These are phyloP conservation scores for Leptopilina boulardi DNA, from an alignment of 1,140 invertebrate species.

Conservation along the genomic window DNA sequence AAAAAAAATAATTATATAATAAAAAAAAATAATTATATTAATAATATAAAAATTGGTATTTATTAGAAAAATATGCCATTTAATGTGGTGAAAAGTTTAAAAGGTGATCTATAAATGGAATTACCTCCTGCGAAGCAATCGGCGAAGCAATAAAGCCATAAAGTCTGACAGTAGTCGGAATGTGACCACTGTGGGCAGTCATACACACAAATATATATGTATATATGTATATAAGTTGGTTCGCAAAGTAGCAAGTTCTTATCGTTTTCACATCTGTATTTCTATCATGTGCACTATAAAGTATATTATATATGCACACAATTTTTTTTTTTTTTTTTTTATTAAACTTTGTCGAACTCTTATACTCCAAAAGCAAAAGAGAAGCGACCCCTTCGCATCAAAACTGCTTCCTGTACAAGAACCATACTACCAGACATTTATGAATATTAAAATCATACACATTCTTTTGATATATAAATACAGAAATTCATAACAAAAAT, in stretches of 20 bases:
- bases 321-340: neutral
- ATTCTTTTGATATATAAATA: neutral
- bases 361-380: neutral
- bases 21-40: too few relatives aligned
- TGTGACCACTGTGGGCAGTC: conserved; percentile 17
- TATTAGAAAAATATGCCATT: too few relatives aligned
- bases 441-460: conserved; percentile 14
- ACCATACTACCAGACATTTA: neutral
- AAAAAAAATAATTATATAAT: too few relatives aligned
- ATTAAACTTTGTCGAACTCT: neutral
- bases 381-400: neutral
- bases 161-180: conserved; percentile 21
- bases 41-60: too few relatives aligned
- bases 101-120: conserved; percentile 24
- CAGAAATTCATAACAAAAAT: neutral
- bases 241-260: neutral
- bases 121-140: conserved; percentile 23
- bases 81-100: neutral
- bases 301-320: neutral
- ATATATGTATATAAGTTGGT: too few relatives aligned
- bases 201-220: neutral
- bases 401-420: neutral
- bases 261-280: conserved; percentile 7
- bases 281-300: conserved; percentile 5
- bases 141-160: conserved; percentile 1